Base-by-base conservation (phyloP, 2,888 invertebrate genomes). In the Yponomeuta plumbellus region DNA sequence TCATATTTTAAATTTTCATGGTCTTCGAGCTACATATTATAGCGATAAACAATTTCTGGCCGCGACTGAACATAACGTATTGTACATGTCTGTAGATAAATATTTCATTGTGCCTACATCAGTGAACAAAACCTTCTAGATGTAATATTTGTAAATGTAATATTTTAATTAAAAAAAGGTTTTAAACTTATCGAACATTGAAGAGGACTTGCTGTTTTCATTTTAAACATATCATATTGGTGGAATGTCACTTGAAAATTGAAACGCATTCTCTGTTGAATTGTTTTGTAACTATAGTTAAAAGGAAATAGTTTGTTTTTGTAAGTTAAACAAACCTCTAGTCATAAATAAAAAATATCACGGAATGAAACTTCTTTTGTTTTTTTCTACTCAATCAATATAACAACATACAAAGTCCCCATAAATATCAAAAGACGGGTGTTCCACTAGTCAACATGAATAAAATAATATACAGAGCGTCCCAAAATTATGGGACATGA, bases 291-390 rank as follows among this genome's bases (percentile, higher is more conserved):
- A 82, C 77, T 68, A 66, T 66, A 76, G 72, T 73, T 77, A 82
- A 82, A 81, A 81, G 34, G 34, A 34, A 76, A 81, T 79, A 76
- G 77, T 81, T 88, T 87, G 83, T 89, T 93, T 52, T 93, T 93
- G 92, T 93, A 93, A 93, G 84, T 92, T 92, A 92, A 92, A 87
- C 86, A 92, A 93, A 93, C 93, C 92, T 93, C 93, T 94, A 94
- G 93, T 93, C 94, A 94, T 92, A 93, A 93, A 93, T 93, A 93
- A 92, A 81, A 86, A 85, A 86, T 86, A 86, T 86, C 86, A 89
- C 80, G 76, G 83, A 89, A 66, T 52, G 17, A 56, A 63, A n/a
- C 40, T 63, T n/a, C 40, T 20, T 40, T n/a, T 63, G 21, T 63
- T 63, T 61, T 23, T 61, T 61, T 26, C n/a, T 26, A 61, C 26